Conservation (phyloP, 1,140 invertebrate genomes). For the Drosophila mauritiana region DNA sequence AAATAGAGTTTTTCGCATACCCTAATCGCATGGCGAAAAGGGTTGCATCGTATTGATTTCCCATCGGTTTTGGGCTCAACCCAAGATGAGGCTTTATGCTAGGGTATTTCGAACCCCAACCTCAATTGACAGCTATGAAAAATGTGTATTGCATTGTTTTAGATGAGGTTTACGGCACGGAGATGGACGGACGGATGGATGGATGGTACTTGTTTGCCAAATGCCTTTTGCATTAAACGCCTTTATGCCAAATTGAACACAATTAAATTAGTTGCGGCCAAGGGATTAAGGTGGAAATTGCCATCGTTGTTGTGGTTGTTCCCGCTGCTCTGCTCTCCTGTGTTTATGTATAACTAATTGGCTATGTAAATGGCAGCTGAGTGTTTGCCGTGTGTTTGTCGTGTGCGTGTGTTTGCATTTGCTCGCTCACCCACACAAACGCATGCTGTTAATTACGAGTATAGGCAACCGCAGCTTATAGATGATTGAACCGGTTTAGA, state of each 20-base stretch:
- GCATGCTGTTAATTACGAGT: constrained; percentile 72
- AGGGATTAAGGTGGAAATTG: constrained; percentile 74
- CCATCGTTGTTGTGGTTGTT: constrained; percentile 45
- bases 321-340: constrained; percentile 39
- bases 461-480: constrained; percentile 65
- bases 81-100: constrained; percentile 11
- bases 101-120: constrained; percentile 17
- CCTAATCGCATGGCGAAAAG: constrained; percentile 1
- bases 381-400: constrained; percentile 27
- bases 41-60: constrained; percentile 42
- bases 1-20: constrained; percentile 30
- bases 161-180: too few relatives aligned
- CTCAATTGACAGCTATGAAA: constrained; percentile 18
- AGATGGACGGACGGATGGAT: too few relatives aligned
- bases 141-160: constrained; percentile 33
- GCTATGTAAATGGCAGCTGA: constrained; percentile 77
- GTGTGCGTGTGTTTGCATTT: constrained; percentile 18
- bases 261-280: constrained; percentile 82
- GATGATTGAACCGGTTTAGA: constrained; percentile 43
- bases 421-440: constrained; percentile 2
- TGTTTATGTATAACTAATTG: constrained; percentile 81
- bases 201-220: constrained; percentile 39
- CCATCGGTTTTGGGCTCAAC: constrained; percentile 25
- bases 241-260: constrained; percentile 82
- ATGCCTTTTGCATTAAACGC: constrained; percentile 68